Evolutionary conservation across 2,888 invertebrate genomes (phyloP).

Genomic region (Gari tellinella): DNA sequence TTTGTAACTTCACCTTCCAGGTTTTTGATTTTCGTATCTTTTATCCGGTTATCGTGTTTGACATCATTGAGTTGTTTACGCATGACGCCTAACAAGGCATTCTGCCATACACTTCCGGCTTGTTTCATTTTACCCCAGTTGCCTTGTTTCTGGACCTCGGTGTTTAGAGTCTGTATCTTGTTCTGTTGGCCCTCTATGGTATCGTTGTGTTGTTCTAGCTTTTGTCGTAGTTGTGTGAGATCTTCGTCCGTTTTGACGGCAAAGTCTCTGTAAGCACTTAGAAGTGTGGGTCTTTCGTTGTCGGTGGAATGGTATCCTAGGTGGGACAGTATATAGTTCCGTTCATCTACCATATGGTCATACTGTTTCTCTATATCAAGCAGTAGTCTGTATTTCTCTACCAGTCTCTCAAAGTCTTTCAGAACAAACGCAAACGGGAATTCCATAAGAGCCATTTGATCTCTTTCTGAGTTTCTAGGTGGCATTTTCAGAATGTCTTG

Average conservation of each 20-base stretch:
- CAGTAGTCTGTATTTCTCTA: slow-evolving; percentile 65
- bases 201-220: slow-evolving; percentile 59
- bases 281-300: slow-evolving; percentile 53
- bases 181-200: slow-evolving; percentile 56
- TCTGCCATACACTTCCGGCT: slow-evolving; percentile 71
- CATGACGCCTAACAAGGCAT: slow-evolving; percentile 74
- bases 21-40: slow-evolving; percentile 65
- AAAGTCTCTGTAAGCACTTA: slow-evolving; percentile 72
- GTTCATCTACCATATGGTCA: slow-evolving; percentile 69
- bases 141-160: slow-evolving; percentile 38
- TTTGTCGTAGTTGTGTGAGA: slow-evolving; percentile 60
- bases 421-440: slow-evolving; percentile 65
- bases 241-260: slow-evolving; percentile 66
- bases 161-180: slow-evolving; percentile 49
- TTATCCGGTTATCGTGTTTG: slow-evolving; percentile 65
- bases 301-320: slow-evolving; percentile 63
- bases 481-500: slow-evolving; percentile 49
- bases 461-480: slow-evolving; percentile 42
- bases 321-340: slow-evolving; percentile 71
- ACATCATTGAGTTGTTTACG: slow-evolving; percentile 72
- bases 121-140: slow-evolving; percentile 42
- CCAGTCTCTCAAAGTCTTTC: slow-evolving; percentile 69
- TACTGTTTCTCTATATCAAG: slow-evolving; percentile 63
- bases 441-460: slow-evolving; percentile 60
- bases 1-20: slow-evolving; percentile 66